phyloP scores from a whole-genome alignment of 2,797 vertebrate species.

The Liasis olivaceus region DNA sequence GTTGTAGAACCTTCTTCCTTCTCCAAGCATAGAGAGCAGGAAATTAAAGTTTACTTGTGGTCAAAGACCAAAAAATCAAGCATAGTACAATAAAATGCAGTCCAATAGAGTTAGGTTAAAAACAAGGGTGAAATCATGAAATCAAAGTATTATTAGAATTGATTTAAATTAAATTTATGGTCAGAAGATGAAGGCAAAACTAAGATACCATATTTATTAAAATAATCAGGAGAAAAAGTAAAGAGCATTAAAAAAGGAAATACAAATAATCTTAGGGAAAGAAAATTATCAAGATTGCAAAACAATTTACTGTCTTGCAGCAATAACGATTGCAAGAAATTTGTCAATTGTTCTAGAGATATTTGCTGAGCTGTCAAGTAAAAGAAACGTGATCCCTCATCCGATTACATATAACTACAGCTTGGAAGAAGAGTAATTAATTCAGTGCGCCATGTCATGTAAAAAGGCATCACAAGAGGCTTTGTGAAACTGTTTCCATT shows the following conservation, averaged over 20 bases:
- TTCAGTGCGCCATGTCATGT: neutral
- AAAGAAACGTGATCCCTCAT: neutral
- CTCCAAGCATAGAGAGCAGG: neutral
- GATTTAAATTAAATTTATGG: neutral
- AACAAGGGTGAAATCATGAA: neutral
- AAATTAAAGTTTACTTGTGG: neutral
- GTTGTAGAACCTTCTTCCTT: neutral
- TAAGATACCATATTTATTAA: neutral
- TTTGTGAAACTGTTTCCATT: neutral
- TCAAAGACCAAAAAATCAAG: neutral
- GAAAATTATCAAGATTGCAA: neutral
- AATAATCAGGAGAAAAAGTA: neutral
- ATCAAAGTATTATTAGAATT: neutral
- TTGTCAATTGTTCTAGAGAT: neutral
- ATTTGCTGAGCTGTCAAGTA: neutral
- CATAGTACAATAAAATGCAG: neutral
- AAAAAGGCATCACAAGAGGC: neutral
- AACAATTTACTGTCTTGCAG: neutral
- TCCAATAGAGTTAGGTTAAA: neutral
- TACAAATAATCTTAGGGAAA: neutral
- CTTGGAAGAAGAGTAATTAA: neutral
- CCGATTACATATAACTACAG: neutral
- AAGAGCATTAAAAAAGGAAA: neutral
- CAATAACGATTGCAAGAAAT: neutral
- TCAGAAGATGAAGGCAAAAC: neutral